phyloP scores from a whole-genome alignment of 2,113 vertebrate genomes.

The Antigone vipio region DNA sequence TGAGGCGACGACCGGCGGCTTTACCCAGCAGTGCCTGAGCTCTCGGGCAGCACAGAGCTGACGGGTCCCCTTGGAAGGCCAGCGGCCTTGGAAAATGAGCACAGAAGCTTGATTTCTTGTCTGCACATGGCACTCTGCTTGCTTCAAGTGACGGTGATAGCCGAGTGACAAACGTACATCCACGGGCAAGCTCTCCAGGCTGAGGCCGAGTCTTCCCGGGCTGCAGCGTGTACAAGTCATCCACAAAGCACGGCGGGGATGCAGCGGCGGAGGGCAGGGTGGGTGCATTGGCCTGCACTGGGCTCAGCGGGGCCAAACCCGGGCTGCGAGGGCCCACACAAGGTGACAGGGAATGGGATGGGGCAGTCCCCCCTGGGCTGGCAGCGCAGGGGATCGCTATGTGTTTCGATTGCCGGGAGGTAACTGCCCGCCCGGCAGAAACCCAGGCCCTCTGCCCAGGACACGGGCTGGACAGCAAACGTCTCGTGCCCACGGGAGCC shows the following conservation, averaged over 20 bases:
- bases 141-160: rapidly evolving
- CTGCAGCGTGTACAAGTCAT: background rate
- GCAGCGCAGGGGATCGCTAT: rapidly evolving
- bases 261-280: background rate
- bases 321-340: rapidly evolving
- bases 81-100: background rate
- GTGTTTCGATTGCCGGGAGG: rapidly evolving
- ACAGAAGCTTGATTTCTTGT: background rate
- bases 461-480: rapidly evolving
- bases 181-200: background rate
- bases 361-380: rapidly evolving
- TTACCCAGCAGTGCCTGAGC: background rate
- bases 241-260: rapidly evolving
- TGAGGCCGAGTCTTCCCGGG: background rate
- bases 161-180: background rate
- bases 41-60: background rate
- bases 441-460: rapidly evolving
- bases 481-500: rapidly evolving
- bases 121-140: rapidly evolving
- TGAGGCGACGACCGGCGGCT: rapidly evolving
- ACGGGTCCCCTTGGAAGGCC: too few relatives aligned
- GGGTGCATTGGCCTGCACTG: rapidly evolving
- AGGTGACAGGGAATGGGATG: rapidly evolving
- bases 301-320: background rate
- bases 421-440: rapidly evolving